Percentiles rank a stretch among this genome's conserved stretches.
Evolutionary conservation across 1,140 invertebrate genomes (phyloP).

Genomic region (Trachymyrmex cornetzi): DNA sequence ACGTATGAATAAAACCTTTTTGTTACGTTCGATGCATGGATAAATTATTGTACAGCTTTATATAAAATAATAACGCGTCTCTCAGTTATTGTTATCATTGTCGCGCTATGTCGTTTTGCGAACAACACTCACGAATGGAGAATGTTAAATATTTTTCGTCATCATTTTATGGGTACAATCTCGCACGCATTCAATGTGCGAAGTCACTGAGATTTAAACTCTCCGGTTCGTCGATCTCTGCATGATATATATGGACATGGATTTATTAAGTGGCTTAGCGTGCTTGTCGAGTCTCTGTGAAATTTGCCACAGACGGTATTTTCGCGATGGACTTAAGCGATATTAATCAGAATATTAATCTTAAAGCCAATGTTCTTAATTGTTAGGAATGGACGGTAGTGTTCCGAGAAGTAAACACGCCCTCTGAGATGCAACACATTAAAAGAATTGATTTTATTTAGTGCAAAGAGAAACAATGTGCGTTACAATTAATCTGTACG

Average conservation of each 20-base stretch:
- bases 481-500: too few relatives aligned
- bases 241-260: constrained; percentile 7
- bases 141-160: constrained; percentile 50
- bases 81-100: constrained; percentile 25
- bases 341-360: constrained; percentile 26
- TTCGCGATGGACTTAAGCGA: neutral
- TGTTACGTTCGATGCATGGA: neutral
- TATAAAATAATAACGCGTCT: constrained; percentile 21
- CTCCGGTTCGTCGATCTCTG: constrained; percentile 12
- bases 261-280: constrained; percentile 48
- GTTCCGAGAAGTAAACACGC: too few relatives aligned
- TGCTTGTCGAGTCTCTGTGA: neutral
- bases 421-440: too few relatives aligned
- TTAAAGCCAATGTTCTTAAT: neutral
- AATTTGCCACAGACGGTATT: neutral
- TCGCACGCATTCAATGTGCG: constrained; percentile 1
- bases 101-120: neutral
- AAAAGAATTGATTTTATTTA: too few relatives aligned
- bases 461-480: too few relatives aligned
- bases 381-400: too few relatives aligned
- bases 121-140: neutral
- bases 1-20: constrained; percentile 1
- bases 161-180: neutral
- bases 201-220: constrained; percentile 33
- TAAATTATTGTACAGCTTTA: constrained; percentile 29